A percentile compares a stretch with the other conserved stretches of the same genome.
These are phyloP conservation scores for Heliconius sara DNA, from an alignment of 2,888 invertebrate species.

Conservation along the genomic window DNA sequence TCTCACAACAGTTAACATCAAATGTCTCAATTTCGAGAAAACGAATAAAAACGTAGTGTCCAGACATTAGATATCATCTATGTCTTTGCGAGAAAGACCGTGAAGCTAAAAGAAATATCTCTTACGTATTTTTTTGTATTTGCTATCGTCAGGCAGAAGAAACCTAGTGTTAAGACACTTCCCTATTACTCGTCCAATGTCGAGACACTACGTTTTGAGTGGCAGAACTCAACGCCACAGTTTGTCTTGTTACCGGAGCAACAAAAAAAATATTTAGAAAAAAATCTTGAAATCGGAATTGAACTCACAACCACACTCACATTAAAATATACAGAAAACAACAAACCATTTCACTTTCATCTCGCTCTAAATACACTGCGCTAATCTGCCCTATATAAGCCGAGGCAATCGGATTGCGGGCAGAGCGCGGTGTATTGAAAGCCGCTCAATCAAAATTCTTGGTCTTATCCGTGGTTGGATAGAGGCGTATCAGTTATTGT, in stretches of 20 bases:
- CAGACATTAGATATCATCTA: no score
- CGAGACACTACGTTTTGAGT: not conserved
- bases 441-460: constrained; percentile 32
- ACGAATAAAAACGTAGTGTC: no score
- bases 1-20: no score
- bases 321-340: not conserved
- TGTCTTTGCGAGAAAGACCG: no score
- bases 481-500: not conserved
- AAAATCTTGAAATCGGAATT: no score
- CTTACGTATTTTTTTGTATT: no score
- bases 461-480: constrained; percentile 19
- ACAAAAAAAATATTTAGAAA: no score
- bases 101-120: no score
- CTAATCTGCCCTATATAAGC: constrained; percentile 33
- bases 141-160: no score
- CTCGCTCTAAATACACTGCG: constrained; percentile 9
- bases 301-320: not conserved
- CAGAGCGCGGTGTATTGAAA: constrained; percentile 17
- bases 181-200: no score
- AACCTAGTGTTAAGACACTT: no score
- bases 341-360: not conserved
- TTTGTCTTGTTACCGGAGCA: not conserved
- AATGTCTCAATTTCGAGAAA: no score
- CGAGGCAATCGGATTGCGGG: constrained; percentile 25
- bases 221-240: not conserved